phyloP scores from a whole-genome alignment of 2,113 vertebrate genomes.

The Lates calcarifer region DNA sequence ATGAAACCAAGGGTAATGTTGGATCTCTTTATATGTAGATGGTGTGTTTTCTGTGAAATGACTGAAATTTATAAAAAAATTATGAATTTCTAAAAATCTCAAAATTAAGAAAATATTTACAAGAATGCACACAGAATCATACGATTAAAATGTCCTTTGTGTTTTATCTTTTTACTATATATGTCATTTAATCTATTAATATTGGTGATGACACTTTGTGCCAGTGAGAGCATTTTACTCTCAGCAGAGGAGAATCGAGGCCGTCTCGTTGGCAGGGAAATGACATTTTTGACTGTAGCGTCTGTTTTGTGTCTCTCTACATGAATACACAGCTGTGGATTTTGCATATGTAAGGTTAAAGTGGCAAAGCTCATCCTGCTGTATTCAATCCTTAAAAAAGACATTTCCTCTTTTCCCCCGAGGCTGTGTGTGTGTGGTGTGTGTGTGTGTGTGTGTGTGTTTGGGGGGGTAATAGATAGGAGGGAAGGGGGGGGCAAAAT shows the following conservation, averaged over 20 bases:
- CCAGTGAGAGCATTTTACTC: slow-evolving; percentile 8
- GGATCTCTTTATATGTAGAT: not conserved
- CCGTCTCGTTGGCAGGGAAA: slow-evolving; percentile 68
- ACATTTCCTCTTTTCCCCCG: slow-evolving; percentile 71
- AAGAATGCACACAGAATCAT: not conserved
- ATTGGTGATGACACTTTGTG: slow-evolving; percentile 3
- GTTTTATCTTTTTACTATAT: not conserved
- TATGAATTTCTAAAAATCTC: not conserved
- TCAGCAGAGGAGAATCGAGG: not conserved
- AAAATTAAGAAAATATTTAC: not conserved
- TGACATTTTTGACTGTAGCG: slow-evolving; percentile 80
- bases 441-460: slow-evolving; percentile 52
- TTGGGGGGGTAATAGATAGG: slow-evolving; percentile 59
- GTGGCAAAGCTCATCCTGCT: slow-evolving; percentile 74
- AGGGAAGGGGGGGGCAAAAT: slow-evolving; percentile 25
- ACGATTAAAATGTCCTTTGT: too few relatives aligned
- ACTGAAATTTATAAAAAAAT: too few relatives aligned
- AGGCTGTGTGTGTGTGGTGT: slow-evolving; percentile 55
- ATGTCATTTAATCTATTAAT: slow-evolving; percentile 5
- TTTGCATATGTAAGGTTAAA: slow-evolving; percentile 85
- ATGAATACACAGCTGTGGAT: slow-evolving; percentile 60
- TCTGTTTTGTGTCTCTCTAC: slow-evolving; percentile 72
- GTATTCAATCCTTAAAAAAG: slow-evolving; percentile 78
- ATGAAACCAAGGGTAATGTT: not conserved
- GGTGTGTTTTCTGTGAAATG: too few relatives aligned